Percentiles rank a stretch among this genome's conserved stretches.
phyloP scores from a whole-genome alignment of 2,888 invertebrate species.

The Minunthozetes semirufus region DNA sequence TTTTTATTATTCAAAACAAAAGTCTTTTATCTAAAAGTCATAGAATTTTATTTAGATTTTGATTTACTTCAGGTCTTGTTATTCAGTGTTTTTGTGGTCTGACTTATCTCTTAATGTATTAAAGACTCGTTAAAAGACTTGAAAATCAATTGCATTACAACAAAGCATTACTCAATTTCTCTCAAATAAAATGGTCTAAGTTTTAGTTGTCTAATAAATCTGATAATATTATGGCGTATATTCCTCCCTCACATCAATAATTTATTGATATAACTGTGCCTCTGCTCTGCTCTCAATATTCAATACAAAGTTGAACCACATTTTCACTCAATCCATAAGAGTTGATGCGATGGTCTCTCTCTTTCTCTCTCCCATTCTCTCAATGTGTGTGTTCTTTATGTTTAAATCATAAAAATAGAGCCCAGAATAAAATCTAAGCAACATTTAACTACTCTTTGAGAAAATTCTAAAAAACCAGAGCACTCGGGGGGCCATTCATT shows the following conservation, averaged over 20 bases:
- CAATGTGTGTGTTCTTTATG: constrained; percentile 1
- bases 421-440: neutral
- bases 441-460: neutral
- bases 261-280: constrained; percentile 8
- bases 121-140: no score
- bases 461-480: neutral
- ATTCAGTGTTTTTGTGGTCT: neutral
- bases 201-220: neutral
- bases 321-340: constrained; percentile 27
- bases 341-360: constrained; percentile 4
- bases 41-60: neutral
- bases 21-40: neutral
- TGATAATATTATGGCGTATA: constrained; percentile 15
- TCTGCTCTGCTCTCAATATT: neutral
- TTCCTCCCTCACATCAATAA: constrained; percentile 28
- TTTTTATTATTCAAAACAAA: constrained; percentile 8
- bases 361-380: constrained; percentile 33
- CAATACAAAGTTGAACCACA: neutral
- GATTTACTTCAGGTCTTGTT: neutral
- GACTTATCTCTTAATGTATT: neutral
- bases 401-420: neutral
- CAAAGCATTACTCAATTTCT: neutral
- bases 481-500: neutral
- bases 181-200: no score
- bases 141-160: no score